Base-by-base conservation (phyloP, 2,888 invertebrate species). In the Aromia moschata region DNA sequence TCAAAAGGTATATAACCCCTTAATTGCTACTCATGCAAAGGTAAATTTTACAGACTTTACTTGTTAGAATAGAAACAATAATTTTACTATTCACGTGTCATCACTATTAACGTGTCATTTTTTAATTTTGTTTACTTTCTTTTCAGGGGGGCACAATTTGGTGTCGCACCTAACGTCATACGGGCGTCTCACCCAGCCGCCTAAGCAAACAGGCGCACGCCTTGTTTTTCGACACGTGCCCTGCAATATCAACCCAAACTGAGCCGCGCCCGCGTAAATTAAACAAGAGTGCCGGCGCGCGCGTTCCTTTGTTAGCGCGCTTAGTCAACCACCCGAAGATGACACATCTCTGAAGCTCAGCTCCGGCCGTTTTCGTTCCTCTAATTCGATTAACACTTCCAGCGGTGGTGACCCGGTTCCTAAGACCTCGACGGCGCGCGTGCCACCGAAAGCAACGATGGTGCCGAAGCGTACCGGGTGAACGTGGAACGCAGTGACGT, bases 221-320 rank as follows among this genome's bases (percentile, higher is more conserved):
- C 49, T 38, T 49, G 12, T 20, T 47, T 11, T 47, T 7, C 15
- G 25, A 38, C 49, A 49, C 49, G 49, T 49, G 49, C 49, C 49
- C 20, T 3, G 16, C 14, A 38, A 38, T 49, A 49, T 49, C 49
- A 20, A 38, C 14, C 10, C 15, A 20, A n/a, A 49, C 47, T 37
- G 38, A 49, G 49, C 49, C 49, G 30, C 12, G 7, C 49, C 49
- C 36, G 15, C 16, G 17, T 25, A 49, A 49, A 17, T 47, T 20
- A 49, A 49, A 40, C 38, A 15, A 15, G 25, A 38, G n/a, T n/a
- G n/a, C n/a, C n/a, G n/a, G n/a, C n/a, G n/a, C n/a, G 36, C 49
- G 30, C 25, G 49, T 40, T 49, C 49, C 25, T 25, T 14, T 47
- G 47, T n/a, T n/a, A 33, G 18, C 18, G 11, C 18, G 17, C 36